Base-by-base conservation (phyloP, 2,113 vertebrate species). In the Pholis gunnellus region DNA sequence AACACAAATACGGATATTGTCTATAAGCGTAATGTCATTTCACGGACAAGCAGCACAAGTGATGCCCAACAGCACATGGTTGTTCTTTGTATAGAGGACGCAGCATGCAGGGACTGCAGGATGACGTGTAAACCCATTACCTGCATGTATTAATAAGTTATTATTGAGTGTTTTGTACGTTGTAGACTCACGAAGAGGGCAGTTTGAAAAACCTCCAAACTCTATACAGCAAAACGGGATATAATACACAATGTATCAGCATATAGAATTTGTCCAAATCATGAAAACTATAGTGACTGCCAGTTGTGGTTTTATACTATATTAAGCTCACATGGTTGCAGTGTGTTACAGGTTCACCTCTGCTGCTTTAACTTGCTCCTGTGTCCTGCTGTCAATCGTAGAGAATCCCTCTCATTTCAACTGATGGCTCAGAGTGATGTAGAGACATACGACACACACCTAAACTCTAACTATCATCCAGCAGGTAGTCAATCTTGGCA, bases 21-120 rank as follows among this genome's bases (percentile, higher is more conserved):
- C 64, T 57, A 11, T 70, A 59, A 27, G 6, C 1, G 10, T 44
- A 22, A 76, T 86, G 50, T 65, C 11, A 64, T 81, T 54, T 81
- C 40, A 73, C 42, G 54, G 1, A 31, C 7, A 44, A 67, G 50
- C 18, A 77, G 50, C 18, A 2, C 14, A 42, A 40, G 44, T 34
- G 14, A 18, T 6, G 34, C 34, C 20, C 50, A 11, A n/a, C 15
- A 74, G 63, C 9, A 18, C 4, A 29, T 13, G 40, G 13, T 76
- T 81, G 27, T 44, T 82, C 0, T 31, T 34, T 66, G 27, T 54
- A 65, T 15, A 17, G 38, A 66, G 44, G 78, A 42, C 66, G 50
- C 0, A 46, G 74, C 73, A 79, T 63, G 31, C 66, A 22, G 52
- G 2, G 25, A 72, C 65, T 40, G 72, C 72, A 36, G 71, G 46